Conservation (phyloP, 2,888 invertebrate species). For the Orthosia gracilis region DNA sequence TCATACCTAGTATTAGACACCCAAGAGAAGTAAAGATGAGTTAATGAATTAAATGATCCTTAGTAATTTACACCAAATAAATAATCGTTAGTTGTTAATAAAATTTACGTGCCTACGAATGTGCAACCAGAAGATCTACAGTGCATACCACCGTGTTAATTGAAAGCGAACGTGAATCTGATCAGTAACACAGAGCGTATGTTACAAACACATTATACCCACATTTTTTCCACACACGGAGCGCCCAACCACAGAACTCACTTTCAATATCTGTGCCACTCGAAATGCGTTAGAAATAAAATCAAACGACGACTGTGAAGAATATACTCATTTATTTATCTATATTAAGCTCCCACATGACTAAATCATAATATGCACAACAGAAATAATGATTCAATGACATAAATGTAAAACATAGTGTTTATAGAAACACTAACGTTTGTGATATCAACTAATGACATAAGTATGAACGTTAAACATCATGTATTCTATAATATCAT, state of each 20-base stretch:
- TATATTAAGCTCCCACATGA: conserved; percentile 81
- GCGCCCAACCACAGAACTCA: conserved; percentile 55
- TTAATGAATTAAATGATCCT: conserved; percentile 30
- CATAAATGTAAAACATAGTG: conserved; percentile 63
- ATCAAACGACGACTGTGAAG: conserved; percentile 87
- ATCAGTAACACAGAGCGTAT: conserved; percentile 57
- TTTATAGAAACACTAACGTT: conserved; percentile 58
- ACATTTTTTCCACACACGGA: conserved; percentile 61
- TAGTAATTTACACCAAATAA: conserved; percentile 28
- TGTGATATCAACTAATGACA: conserved; percentile 69
- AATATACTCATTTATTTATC: conserved; percentile 88
- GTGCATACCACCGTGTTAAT: conserved; percentile 66
- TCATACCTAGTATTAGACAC: conserved; percentile 9
- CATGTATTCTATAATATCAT: conserved; percentile 70
- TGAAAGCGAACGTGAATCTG: conserved; percentile 56
- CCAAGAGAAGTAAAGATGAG: conserved; percentile 8
- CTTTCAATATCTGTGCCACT: conserved; percentile 65
- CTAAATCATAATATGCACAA: conserved; percentile 78
- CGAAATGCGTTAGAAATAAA: conserved; percentile 79
- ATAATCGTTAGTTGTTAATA: conserved; percentile 44
- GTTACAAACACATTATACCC: conserved; percentile 63
- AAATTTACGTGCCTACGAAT: conserved; percentile 42
- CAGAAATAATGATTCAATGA: conserved; percentile 72
- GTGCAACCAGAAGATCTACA: conserved; percentile 63
- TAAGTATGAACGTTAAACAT: conserved; percentile 70